phyloP scores from a whole-genome alignment of 2,113 vertebrate genomes.

The Hypomesus transpacificus region DNA sequence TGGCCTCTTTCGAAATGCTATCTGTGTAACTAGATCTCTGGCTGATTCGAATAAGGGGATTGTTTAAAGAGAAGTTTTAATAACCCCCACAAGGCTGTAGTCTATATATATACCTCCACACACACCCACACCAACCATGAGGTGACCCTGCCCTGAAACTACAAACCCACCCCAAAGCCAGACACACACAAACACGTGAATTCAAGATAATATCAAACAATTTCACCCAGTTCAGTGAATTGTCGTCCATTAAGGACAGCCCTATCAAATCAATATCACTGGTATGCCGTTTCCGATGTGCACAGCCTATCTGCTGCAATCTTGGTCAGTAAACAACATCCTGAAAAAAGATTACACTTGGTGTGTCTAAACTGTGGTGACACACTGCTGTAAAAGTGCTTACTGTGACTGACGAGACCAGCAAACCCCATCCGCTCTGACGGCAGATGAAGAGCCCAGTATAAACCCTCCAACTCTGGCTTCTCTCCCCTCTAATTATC shows the following conservation, averaged over 20 bases:
- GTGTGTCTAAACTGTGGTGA: not conserved
- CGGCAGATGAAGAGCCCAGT: slow-evolving; percentile 21
- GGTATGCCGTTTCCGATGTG: too few species aligned
- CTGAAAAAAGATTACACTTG: not conserved
- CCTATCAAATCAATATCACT: too few species aligned
- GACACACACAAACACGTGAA: not conserved
- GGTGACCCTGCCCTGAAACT: too few species aligned
- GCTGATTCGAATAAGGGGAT: slow-evolving; percentile 42
- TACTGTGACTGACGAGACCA: not conserved
- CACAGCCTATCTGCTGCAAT: too few species aligned
- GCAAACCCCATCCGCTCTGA: not conserved
- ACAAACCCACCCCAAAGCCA: not conserved
- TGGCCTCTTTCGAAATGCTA: slow-evolving; percentile 40
- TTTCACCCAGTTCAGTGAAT: too few species aligned
- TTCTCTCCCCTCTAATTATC: slow-evolving; percentile 44
- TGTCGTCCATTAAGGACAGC: too few species aligned
- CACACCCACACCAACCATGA: not conserved
- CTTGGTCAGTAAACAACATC: too few species aligned
- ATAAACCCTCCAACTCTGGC: slow-evolving; percentile 19
- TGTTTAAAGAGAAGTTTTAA: slow-evolving; percentile 55
- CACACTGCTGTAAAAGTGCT: slow-evolving; percentile 10
- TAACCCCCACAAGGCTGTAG: slow-evolving; percentile 36
- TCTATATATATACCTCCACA: slow-evolving; percentile 42
- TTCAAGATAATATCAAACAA: too few species aligned
- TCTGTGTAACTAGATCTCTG: slow-evolving; percentile 49